Conservation (phyloP, 2,888 invertebrate genomes). For the Noctuana brunneofusca region DNA sequence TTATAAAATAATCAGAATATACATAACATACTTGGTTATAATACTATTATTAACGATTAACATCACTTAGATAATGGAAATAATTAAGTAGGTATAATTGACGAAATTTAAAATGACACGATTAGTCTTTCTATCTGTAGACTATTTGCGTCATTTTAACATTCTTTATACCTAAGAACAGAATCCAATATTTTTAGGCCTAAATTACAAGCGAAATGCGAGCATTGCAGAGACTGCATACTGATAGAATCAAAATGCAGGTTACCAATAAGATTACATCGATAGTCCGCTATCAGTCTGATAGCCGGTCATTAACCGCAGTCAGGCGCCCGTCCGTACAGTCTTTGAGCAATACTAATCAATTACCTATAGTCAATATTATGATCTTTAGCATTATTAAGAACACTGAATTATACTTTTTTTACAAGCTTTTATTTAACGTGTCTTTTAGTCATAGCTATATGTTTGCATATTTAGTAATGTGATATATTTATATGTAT, state of each 20-base stretch:
- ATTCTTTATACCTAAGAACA: background rate
- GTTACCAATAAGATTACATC: constrained; percentile 52
- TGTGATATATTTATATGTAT: too few relatives aligned
- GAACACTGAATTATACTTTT: background rate
- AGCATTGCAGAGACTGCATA: constrained; percentile 26
- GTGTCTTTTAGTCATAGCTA: too few relatives aligned
- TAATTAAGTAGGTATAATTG: too few relatives aligned
- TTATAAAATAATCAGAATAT: too few relatives aligned
- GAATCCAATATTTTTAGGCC: background rate
- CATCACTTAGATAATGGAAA: too few relatives aligned
- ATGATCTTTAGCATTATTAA: background rate
- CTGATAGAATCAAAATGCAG: constrained; percentile 47
- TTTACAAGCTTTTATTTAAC: too few relatives aligned
- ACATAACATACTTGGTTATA: too few relatives aligned
- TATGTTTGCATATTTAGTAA: too few relatives aligned
- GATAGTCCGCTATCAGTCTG: constrained; percentile 50
- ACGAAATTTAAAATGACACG: too few relatives aligned
- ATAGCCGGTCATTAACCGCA: constrained; percentile 56
- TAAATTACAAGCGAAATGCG: constrained; percentile 2
- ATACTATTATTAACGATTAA: too few relatives aligned
- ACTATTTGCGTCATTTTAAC: too few relatives aligned
- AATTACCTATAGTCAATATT: constrained; percentile 2
- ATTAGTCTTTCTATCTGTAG: too few relatives aligned
- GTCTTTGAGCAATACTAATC: constrained; percentile 16
- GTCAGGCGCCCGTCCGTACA: constrained; percentile 33